Base-by-base conservation (phyloP, 2,888 invertebrate species). In the Sericinus montela region DNA sequence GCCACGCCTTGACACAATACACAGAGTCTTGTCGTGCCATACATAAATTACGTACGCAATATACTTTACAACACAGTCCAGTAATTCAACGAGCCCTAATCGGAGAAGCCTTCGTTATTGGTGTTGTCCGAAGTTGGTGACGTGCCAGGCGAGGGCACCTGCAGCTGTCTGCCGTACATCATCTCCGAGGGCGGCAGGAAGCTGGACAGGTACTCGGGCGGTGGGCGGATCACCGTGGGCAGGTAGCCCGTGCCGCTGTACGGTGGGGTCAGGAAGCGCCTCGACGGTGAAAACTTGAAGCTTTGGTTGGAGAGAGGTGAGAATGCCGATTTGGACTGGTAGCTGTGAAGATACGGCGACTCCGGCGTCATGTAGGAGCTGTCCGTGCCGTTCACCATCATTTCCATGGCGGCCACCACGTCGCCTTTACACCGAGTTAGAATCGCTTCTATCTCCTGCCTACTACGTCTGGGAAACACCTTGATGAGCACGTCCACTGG, bases 351-450 rank as follows among this genome's bases (percentile, higher is more conserved):
- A 38, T 88, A 89, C 0, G 89, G 87, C 0, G 84, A 85, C 52
- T 85, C 87, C 11, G 87, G 87, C 0, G 78, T 80, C 35, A 87
- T 58, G 44, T 73, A 79, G 60, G 84, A 86, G 49, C 67, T 57
- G 52, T 82, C 90, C 9, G 32, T 10, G 1, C 93, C 93, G 55
- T 93, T 93, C 10, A 96, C 91, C 91, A 98, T 93, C 70, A 95
- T 92, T 71, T 98, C 98, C 92, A 98, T 98, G 0, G 98, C 97
- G 60, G 96, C 94, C 0, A 98, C 93, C 0, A 97, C 95, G 72
- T 98, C 97, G 0, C 97, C 97, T 75, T 95, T 93, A 75, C 94
- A 95, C 53, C 95, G 91, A 58, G 95, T 93, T 14, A 98, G 87
- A 37, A 96, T 91, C 3, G 94, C 91, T 74, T 98, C 97, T 1